These are phyloP conservation scores for Cylas formicarius DNA, from an alignment of 1,140 invertebrate species.

Conservation along the genomic window DNA sequence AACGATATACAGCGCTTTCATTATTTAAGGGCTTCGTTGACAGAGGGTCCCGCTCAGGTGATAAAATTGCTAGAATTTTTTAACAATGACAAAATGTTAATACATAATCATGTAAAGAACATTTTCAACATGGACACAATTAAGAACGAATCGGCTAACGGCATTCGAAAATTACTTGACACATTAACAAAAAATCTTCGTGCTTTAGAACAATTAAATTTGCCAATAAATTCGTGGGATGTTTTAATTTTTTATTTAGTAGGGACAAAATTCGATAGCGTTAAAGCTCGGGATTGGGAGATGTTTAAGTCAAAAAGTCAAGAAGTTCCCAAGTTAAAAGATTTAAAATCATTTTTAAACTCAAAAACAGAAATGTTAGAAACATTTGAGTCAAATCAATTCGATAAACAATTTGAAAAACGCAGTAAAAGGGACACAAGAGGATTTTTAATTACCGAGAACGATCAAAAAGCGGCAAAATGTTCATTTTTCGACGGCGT, in stretches of 20 bases:
- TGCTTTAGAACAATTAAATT: conserved; percentile 4
- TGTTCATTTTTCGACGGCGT: too few relatives aligned
- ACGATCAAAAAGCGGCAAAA: too few relatives aligned
- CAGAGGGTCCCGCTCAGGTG: conserved; percentile 19
- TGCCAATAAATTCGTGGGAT: conserved; percentile 7
- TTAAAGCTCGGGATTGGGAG: conserved; percentile 4
- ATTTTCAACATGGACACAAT: conserved; percentile 35
- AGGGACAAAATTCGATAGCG: conserved; percentile 1
- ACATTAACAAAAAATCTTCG: conserved; percentile 1
- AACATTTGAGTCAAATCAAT: conserved; percentile 5
- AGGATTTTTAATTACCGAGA: too few relatives aligned
- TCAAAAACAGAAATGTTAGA: conserved; percentile 4
- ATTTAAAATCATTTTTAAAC: conserved; percentile 7
- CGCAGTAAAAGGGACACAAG: too few relatives aligned
- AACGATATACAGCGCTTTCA: conserved; percentile 34
- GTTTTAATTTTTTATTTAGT: conserved; percentile 6
- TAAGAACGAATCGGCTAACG: conserved; percentile 1
- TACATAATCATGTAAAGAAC: conserved; percentile 27
- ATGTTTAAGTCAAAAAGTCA: not conserved
- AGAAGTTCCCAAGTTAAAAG: conserved; percentile 5
- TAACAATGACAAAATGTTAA: conserved; percentile 24
- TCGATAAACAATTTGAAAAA: too few relatives aligned
- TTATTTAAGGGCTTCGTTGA: conserved; percentile 24
- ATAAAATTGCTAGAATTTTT: conserved; percentile 29
- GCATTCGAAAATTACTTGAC: conserved; percentile 4